Conservation (phyloP, 2,113 vertebrate species). For the Fulmarus glacialis region DNA sequence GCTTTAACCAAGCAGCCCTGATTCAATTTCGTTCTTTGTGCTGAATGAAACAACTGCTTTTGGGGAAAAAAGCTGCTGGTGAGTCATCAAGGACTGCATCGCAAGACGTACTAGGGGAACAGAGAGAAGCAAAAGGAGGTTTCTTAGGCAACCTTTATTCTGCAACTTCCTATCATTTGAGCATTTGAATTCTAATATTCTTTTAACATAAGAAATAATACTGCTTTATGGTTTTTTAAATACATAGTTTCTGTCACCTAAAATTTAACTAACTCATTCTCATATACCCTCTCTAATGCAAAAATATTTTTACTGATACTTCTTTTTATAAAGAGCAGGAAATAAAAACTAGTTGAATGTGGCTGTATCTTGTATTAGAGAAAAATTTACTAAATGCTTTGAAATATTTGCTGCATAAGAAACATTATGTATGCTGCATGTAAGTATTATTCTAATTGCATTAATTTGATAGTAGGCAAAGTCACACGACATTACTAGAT, state of each 20-base stretch:
- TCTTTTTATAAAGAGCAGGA: not conserved
- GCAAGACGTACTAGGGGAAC: fast-evolving
- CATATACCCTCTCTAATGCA: not conserved
- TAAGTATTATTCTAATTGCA: not conserved
- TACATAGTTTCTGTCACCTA: not conserved
- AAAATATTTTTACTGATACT: not conserved
- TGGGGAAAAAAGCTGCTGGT: not conserved
- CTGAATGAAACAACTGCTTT: not conserved
- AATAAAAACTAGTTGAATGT: not conserved
- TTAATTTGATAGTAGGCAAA: not conserved
- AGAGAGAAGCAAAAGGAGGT: not conserved
- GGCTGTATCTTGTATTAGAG: not conserved
- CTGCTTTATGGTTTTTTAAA: not conserved
- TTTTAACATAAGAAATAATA: not conserved
- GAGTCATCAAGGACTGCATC: not conserved
- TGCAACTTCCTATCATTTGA: not conserved
- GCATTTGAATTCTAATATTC: not conserved
- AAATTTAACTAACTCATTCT: not conserved
- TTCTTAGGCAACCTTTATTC: not conserved
- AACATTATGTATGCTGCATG: not conserved
- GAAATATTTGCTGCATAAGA: not conserved
- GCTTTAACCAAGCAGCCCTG: not conserved
- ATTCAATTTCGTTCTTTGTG: not conserved
- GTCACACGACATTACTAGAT: not conserved
- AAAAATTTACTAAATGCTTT: not conserved